phyloP scores from a whole-genome alignment of 2,797 vertebrate genomes.

The Labeo calbasu region DNA sequence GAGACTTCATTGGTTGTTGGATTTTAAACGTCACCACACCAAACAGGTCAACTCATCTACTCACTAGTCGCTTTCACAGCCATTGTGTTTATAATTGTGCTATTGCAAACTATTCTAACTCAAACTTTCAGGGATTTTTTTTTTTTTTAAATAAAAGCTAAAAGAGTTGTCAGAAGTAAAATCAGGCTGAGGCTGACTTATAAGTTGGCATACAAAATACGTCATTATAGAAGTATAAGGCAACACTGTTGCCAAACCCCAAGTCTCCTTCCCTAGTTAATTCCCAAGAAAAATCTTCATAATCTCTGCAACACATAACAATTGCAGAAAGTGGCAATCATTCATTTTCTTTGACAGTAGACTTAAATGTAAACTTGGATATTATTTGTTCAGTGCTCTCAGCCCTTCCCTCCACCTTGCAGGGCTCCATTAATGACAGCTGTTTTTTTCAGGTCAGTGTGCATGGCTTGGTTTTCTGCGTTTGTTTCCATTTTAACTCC shows the following conservation, averaged over 20 bases:
- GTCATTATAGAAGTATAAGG: neutral
- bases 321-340: neutral
- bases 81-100: neutral
- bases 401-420: conserved; percentile 89
- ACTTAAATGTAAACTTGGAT: neutral
- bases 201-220: neutral
- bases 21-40: neutral
- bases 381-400: conserved; percentile 66
- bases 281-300: neutral
- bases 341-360: neutral
- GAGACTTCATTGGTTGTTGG: no score
- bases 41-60: neutral
- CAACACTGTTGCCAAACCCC: neutral
- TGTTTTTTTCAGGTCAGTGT: conserved; percentile 95
- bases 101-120: neutral
- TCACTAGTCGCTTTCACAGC: neutral
- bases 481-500: conserved; percentile 92
- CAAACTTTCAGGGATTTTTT: neutral
- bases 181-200: neutral
- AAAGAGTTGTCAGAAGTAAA: neutral
- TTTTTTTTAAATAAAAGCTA: neutral
- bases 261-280: neutral
- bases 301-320: neutral
- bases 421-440: conserved; percentile 79
- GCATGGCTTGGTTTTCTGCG: conserved; percentile 94